Percentiles rank a stretch among this genome's conserved stretches.
phyloP scores from a whole-genome alignment of 1,140 invertebrate species.

The Periplaneta americana region DNA sequence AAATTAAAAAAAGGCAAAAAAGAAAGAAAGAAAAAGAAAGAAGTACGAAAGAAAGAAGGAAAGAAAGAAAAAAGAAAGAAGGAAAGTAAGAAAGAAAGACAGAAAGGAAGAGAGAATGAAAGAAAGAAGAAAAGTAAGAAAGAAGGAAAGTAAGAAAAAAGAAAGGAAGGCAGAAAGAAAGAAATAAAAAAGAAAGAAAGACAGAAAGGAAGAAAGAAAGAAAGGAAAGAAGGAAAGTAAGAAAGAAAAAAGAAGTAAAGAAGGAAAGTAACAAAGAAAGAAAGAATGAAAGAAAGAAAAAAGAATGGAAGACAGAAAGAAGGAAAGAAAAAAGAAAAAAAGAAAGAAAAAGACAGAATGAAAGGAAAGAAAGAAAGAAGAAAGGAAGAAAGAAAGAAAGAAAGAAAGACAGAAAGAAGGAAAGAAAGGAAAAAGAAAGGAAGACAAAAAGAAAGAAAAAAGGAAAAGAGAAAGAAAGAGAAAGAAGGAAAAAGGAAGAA shows the following conservation, averaged over 20 bases:
- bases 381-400: background rate
- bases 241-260: too few species aligned
- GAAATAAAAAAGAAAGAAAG: too few species aligned
- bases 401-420: too few species aligned
- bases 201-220: too few species aligned
- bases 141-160: too few species aligned
- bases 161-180: too few species aligned
- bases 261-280: background rate
- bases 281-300: background rate
- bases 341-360: background rate
- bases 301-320: background rate
- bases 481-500: background rate
- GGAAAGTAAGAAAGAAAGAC: too few species aligned
- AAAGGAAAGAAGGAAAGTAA: too few species aligned
- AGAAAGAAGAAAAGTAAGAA: too few species aligned
- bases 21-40: background rate
- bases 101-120: too few species aligned
- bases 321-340: background rate
- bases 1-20: background rate
- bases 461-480: background rate
- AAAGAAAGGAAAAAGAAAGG: background rate
- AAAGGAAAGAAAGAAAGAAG: background rate
- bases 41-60: background rate
- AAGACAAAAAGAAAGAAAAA: background rate
- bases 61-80: background rate